Conservation (phyloP, 2,113 vertebrate genomes). For the Aphelocoma coerulescens region DNA sequence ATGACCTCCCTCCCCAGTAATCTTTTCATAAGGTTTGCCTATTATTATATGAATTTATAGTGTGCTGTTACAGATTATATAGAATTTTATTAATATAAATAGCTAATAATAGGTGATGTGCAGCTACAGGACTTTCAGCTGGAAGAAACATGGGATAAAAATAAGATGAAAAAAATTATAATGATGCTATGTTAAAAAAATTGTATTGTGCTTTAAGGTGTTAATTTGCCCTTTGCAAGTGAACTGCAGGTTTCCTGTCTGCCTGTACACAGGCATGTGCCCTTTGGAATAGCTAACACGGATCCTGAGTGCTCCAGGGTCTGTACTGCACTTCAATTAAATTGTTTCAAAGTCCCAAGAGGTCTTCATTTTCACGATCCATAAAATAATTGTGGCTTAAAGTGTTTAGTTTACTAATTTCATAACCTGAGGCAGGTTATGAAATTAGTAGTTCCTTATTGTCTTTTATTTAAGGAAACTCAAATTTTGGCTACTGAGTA, state of each 20-base stretch:
- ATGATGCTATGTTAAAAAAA: neutral
- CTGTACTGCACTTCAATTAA: neutral
- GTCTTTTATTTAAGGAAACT: neutral
- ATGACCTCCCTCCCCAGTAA: neutral
- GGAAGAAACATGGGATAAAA: neutral
- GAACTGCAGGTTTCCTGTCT: neutral
- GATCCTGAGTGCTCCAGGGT: neutral
- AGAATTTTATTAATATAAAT: neutral
- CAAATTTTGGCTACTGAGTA: neutral
- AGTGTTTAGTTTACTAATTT: neutral
- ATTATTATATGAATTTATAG: neutral
- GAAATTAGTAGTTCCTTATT: neutral
- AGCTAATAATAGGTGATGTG: neutral
- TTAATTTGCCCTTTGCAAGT: neutral
- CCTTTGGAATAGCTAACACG: neutral
- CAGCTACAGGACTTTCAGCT: neutral
- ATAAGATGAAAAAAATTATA: neutral
- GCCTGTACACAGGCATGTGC: fast-evolving
- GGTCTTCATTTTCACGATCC: neutral
- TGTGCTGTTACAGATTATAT: neutral
- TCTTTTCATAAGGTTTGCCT: neutral
- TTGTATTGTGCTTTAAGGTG: neutral
- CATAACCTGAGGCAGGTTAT: neutral
- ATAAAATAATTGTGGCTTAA: neutral
- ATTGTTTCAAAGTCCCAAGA: neutral